Percentiles rank a stretch among this genome's conserved stretches.
Evolutionary conservation across 2,888 invertebrate species (phyloP).

Genomic region (Euproctis similis): DNA sequence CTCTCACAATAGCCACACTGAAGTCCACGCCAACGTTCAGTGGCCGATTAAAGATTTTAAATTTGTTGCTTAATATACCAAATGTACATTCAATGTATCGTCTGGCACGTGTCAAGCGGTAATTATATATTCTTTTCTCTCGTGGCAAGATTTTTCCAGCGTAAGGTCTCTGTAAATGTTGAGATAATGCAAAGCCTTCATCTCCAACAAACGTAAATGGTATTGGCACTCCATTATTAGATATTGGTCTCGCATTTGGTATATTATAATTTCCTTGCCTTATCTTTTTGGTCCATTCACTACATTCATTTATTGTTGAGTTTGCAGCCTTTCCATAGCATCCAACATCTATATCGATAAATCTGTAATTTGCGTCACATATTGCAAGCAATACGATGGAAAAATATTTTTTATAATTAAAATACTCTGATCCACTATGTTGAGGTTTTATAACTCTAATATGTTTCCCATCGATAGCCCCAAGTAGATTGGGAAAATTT

Average conservation of each 20-base stretch:
- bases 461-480: constrained; percentile 6
- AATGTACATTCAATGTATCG: too few species aligned
- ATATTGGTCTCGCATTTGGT: constrained; percentile 7
- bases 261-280: constrained; percentile 8
- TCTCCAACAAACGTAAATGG: constrained; percentile 9
- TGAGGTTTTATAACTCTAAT: constrained; percentile 11
- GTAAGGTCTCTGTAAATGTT: constrained; percentile 11
- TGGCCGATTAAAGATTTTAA: constrained; percentile 2
- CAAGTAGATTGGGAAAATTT: constrained; percentile 11
- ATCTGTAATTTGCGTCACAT: constrained; percentile 21
- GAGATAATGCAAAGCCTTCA: constrained; percentile 10
- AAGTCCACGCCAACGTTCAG: constrained; percentile 3
- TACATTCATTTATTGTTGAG: constrained; percentile 5
- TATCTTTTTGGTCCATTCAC: constrained; percentile 6
- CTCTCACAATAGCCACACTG: constrained; percentile 3
- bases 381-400: constrained; percentile 24
- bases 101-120: constrained; percentile 5
- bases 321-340: constrained; percentile 5
- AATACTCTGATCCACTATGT: constrained; percentile 11
- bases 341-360: constrained; percentile 21
- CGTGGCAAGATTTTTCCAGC: constrained; percentile 6
- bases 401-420: constrained; percentile 10
- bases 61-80: too few species aligned
- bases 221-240: constrained; percentile 5
- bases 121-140: constrained; percentile 8